Evolutionary conservation across 2,888 invertebrate genomes (phyloP), one percentile per base, ranked within the genome.

Genomic region (Lathronympha strigana): DNA sequence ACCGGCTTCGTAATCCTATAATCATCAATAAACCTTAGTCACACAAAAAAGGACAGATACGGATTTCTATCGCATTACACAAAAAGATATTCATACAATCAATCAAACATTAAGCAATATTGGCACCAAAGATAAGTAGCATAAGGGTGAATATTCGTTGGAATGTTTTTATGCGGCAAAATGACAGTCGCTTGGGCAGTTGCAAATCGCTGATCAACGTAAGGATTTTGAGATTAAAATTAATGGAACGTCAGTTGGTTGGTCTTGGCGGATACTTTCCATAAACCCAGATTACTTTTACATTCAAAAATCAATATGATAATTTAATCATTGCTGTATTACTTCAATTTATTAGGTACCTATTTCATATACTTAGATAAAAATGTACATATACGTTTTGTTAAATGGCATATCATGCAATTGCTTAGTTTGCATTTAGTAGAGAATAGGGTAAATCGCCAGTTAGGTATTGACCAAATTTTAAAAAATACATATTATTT

Each of bases 1-100:
- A 84, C 79, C 82, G 86, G 86, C 81, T 74, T 75, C 76, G 86
- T 88, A 88, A 88, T 87, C 83, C 81, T 80, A 80, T 86, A 85
- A 87, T 87, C 87, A 89, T 90, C 87, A 88, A 89, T 89, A 88
- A 88, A 87, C 85, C 84, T 82, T 82, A 87, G 77, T 81, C 81
- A 78, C 69, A 81, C 72, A 82, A 82, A 86, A 86, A 71, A 71
- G 75, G 77, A 74, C 50, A 54, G 57, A 36, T 33, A 78, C 69
- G 78, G 80, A 82, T 82, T 81, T 83, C 81, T 80, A 81, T 80
- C 78, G 72, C 69, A 70, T 70, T 69, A 69, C 71, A 74, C 72
- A 72, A 71, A 76, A 38, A 57, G 49, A 63, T 63, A 51, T 51
- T 51, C 43, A 50, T 17, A 45, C 40, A 58, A 51, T 21, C 55